These are phyloP conservation scores for Gryon sp. DNA, from an alignment of 1,140 invertebrate genomes.

Conservation along the genomic window DNA sequence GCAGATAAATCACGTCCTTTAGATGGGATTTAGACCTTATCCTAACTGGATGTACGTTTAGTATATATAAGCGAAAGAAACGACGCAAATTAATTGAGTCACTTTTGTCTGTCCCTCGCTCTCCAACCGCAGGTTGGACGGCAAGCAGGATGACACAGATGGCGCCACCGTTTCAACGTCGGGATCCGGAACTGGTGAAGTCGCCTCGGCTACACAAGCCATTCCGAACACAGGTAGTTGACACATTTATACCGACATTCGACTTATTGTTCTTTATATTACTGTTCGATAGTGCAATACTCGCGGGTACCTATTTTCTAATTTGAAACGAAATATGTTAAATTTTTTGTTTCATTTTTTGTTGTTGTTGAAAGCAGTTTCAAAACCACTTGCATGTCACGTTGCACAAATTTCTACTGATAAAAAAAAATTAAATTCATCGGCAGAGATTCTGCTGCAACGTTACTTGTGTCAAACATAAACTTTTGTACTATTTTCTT, in stretches of 20 bases:
- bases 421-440: too few relatives aligned
- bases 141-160: conserved; percentile 77
- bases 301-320: conserved; percentile 7
- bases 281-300: conserved; percentile 12
- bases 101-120: too few relatives aligned
- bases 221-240: conserved; percentile 77
- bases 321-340: conserved; percentile 10
- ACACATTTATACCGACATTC: conserved; percentile 21
- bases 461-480: conserved; percentile 2
- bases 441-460: conserved; percentile 4
- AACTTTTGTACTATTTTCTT: conserved; percentile 27
- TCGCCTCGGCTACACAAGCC: conserved; percentile 65
- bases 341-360: too few relatives aligned
- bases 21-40: too few relatives aligned
- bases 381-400: conserved; percentile 28
- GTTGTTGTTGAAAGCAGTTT: conserved; percentile 5
- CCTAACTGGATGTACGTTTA: too few relatives aligned
- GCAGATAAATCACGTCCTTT: too few relatives aligned
- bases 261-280: conserved; percentile 10
- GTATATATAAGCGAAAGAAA: too few relatives aligned
- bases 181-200: conserved; percentile 66
- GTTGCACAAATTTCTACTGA: conserved; percentile 28
- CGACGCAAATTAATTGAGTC: too few relatives aligned
- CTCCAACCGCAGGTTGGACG: conserved; percentile 79
- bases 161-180: conserved; percentile 71